phyloP scores from a whole-genome alignment of 2,113 vertebrate genomes.

The Albula goreensis region DNA sequence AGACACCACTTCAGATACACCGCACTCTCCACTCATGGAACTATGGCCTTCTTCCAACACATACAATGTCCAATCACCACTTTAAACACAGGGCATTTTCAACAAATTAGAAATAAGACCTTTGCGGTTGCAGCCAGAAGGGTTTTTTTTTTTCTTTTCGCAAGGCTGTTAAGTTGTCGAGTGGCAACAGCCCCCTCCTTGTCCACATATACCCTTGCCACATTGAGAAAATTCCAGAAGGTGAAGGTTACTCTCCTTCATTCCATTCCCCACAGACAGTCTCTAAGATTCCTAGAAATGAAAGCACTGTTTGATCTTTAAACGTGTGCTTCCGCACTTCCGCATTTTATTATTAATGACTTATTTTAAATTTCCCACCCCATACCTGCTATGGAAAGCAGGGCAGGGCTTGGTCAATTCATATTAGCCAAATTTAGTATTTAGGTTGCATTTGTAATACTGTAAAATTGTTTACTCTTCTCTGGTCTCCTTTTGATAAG shows the following conservation, averaged over 20 bases:
- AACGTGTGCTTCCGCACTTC: background rate
- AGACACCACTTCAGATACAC: conserved; percentile 62
- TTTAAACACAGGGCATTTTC: conserved; percentile 55
- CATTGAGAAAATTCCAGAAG: conserved; percentile 55
- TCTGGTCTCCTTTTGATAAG: too few relatives aligned
- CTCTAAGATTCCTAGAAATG: background rate
- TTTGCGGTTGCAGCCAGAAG: conserved; percentile 53
- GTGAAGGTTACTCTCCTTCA: conserved; percentile 46
- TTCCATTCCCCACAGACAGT: conserved; percentile 16
- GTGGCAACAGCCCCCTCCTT: conserved; percentile 55
- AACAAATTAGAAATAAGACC: conserved; percentile 62
- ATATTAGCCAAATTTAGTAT: too few relatives aligned
- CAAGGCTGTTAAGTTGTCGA: conserved; percentile 56
- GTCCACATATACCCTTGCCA: conserved; percentile 47
- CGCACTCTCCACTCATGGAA: conserved; percentile 51
- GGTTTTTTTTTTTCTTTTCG: conserved; percentile 44
- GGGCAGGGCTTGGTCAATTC: too few relatives aligned
- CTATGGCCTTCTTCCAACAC: conserved; percentile 56
- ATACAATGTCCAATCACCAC: conserved; percentile 66
- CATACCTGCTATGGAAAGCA: background rate
- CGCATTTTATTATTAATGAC: background rate
- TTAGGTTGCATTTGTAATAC: too few relatives aligned
- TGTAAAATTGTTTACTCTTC: too few relatives aligned
- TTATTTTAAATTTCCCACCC: background rate
- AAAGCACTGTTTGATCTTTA: background rate